Percentiles rank a stretch among this genome's conserved stretches.
Evolutionary conservation across 2,888 invertebrate genomes (phyloP).

Genomic region (Galerucella nymphaeae): DNA sequence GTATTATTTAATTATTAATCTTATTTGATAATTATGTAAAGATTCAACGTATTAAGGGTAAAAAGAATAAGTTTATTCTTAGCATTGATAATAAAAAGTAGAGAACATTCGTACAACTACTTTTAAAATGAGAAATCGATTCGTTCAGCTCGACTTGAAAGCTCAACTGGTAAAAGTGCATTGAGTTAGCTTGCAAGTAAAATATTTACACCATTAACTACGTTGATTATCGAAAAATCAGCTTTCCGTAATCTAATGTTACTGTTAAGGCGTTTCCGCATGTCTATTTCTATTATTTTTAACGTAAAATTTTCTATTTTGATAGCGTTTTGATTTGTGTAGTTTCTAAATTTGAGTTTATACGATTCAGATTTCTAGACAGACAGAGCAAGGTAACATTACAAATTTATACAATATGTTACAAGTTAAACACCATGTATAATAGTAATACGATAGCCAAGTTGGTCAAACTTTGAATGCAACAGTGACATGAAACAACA

Average conservation of each 20-base stretch:
- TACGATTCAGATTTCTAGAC: background rate
- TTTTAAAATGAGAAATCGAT: slow-evolving; percentile 4
- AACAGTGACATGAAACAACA: slow-evolving; percentile 4
- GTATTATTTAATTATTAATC: too few species aligned
- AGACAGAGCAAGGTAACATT: background rate
- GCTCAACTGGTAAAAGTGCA: background rate
- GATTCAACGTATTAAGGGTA: too few species aligned
- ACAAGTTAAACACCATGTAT: slow-evolving; percentile 9
- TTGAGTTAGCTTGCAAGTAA: background rate
- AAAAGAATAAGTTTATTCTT: background rate
- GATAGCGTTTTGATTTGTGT: too few species aligned
- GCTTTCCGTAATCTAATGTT: background rate
- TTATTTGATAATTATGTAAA: too few species aligned
- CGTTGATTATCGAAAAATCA: background rate
- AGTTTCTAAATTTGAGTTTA: background rate
- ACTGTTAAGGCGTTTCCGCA: background rate
- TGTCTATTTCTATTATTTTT: too few species aligned
- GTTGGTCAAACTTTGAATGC: slow-evolving; percentile 7
- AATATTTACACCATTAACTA: background rate
- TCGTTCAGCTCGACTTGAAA: background rate
- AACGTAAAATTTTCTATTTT: too few species aligned
- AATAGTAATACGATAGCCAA: background rate
- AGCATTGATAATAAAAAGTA: background rate
- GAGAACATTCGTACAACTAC: background rate
- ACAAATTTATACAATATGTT: slow-evolving; percentile 2